These are phyloP conservation scores for Neoascia interrupta DNA, from an alignment of 2,888 invertebrate species.

Conservation along the genomic window DNA sequence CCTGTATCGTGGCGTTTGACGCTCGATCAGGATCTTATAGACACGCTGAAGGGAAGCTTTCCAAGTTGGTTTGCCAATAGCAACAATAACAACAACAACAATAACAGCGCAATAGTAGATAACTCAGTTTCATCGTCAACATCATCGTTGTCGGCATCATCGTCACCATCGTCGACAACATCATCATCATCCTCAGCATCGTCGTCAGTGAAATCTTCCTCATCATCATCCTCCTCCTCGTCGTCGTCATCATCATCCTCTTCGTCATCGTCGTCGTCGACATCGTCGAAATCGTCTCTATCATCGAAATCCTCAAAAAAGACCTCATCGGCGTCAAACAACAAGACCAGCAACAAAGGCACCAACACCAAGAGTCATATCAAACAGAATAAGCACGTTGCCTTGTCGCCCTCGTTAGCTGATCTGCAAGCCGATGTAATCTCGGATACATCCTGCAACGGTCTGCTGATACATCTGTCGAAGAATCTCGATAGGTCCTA, in stretches of 20 bases:
- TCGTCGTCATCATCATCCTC: constrained; percentile 53
- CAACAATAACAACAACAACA: constrained; percentile 72
- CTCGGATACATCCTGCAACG: constrained; percentile 76
- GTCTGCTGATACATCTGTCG: constrained; percentile 74
- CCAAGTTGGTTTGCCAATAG: constrained; percentile 90
- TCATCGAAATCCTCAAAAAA: constrained; percentile 75
- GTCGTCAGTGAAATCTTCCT: constrained; percentile 46
- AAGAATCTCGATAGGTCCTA: constrained; percentile 77
- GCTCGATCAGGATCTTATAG: constrained; percentile 94
- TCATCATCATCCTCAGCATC: constrained; percentile 62
- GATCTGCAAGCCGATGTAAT: constrained; percentile 74
- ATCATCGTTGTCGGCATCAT: constrained; percentile 73
- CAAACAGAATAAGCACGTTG: constrained; percentile 53
- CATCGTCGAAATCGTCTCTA: constrained; percentile 73
- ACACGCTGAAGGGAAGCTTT: constrained; percentile 94
- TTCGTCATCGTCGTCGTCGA: constrained; percentile 73
- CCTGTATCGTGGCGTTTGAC: constrained; percentile 94
- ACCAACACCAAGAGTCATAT: constrained; percentile 69
- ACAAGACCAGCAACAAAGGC: constrained; percentile 71
- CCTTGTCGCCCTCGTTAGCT: constrained; percentile 35
- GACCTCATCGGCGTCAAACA: constrained; percentile 70
- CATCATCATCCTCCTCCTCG: constrained; percentile 53
- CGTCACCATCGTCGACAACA: constrained; percentile 69
- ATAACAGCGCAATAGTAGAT: constrained; percentile 48
- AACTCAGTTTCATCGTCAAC: constrained; percentile 63